phyloP scores from a whole-genome alignment of 1,140 invertebrate genomes.

The Oedothorax gibbosus region DNA sequence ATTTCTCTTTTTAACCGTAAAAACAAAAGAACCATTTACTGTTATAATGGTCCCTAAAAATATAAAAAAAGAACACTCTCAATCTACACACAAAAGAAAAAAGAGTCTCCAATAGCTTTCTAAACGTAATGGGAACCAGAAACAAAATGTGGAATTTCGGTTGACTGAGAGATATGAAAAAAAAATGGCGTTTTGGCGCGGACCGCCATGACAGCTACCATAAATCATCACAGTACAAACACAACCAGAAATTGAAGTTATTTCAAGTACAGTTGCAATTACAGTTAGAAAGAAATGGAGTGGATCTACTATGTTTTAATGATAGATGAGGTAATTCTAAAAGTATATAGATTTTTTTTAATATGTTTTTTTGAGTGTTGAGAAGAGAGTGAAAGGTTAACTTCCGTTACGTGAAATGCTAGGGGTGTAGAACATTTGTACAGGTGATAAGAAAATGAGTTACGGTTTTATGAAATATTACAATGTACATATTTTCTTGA shows the following conservation, averaged over 20 bases:
- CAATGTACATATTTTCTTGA: no score
- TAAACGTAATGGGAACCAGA: no score
- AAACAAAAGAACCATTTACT: no score
- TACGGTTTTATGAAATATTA: no score
- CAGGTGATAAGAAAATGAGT: slow-evolving; percentile 24
- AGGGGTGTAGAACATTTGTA: slow-evolving; percentile 7
- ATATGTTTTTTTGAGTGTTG: slow-evolving; percentile 27
- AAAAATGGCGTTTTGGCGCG: slow-evolving; percentile 6
- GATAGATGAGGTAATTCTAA: slow-evolving; percentile 46
- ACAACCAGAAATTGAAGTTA: slow-evolving; percentile 56
- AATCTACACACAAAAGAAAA: not conserved
- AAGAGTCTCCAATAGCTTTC: not conserved
- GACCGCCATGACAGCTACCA: slow-evolving; percentile 36
- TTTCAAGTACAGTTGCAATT: slow-evolving; percentile 55
- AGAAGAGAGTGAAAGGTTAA: slow-evolving; percentile 35
- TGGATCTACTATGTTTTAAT: slow-evolving; percentile 40
- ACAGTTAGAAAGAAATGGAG: slow-evolving; percentile 14
- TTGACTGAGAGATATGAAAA: slow-evolving; percentile 16
- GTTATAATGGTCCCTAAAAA: no score
- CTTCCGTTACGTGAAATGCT: slow-evolving; percentile 1
- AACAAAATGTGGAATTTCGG: not conserved
- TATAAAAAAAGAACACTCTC: not conserved
- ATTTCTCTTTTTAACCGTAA: not conserved
- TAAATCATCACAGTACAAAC: slow-evolving; percentile 54
- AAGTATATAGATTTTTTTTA: slow-evolving; percentile 15